Evolutionary conservation across 2,113 vertebrate species (phyloP), one percentile per base, ranked within the genome.

Genomic region (Sinocyclocheilus anophthalmus): DNA sequence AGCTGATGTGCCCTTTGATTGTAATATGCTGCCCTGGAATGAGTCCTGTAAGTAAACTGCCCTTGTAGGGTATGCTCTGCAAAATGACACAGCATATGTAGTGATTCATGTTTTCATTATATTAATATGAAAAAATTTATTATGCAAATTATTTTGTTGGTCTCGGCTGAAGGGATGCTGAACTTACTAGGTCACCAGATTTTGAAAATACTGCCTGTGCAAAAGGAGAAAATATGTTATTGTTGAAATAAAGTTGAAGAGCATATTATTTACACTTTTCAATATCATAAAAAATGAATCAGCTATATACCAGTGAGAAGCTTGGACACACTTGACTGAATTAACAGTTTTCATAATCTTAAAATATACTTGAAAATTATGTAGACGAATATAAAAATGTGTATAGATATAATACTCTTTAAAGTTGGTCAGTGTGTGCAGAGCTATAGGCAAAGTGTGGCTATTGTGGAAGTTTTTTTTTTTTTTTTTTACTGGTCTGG

Each of bases 1-100:
- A 91, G 81, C 94, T 94, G 91, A 99, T 93, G 93, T 97, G 96
- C 79, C 96, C 98, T 93, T 96, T 98, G 79, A 99, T 90, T 61
- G 95, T 95, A 59, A 99, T 90, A 45, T 97, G 96, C 89, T 93
- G 94, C 77, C 97, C 97, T 4, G 96, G 94, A 81, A 67, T 91
- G 92, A 99, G 90, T 3, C 96, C 91, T 90, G 93, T 90, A 61
- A 96, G 94, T 67, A 99, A 91, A 48, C 92, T 95, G 63, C 92
- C 95, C 87, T 92, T 81, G 0, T 97, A 99, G 16, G 98, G 97
- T 88, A 99, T 92, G 57, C 79, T 93, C 98, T 99, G 92, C 13
- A 95, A 95, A 76, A 42, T 12, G 8, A 37, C 4, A 3, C 22
- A 18, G 16, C 3, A 39, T 13, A 13, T 50, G 13, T 30, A 22